These are phyloP conservation scores for Pseudoips prasinana DNA, from an alignment of 2,888 invertebrate species.

Conservation along the genomic window DNA sequence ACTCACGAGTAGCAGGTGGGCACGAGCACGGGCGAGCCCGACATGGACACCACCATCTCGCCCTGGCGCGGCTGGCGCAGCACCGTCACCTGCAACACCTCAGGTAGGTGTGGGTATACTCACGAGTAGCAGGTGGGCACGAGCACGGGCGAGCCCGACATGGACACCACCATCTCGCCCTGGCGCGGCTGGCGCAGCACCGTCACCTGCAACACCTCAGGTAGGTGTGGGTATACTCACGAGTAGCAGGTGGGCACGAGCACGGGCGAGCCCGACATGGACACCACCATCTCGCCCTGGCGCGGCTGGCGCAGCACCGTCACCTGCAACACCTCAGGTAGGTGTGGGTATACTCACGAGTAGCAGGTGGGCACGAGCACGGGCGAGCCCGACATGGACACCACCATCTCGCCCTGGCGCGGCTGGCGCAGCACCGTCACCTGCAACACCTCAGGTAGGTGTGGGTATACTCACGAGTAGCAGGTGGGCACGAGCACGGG, in stretches of 20 bases:
- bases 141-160: constrained; percentile 85
- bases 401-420: constrained; percentile 84
- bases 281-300: constrained; percentile 63
- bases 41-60: constrained; percentile 38
- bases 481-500: constrained; percentile 9
- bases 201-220: too few relatives aligned
- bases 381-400: constrained; percentile 86
- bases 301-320: too few relatives aligned
- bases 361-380: constrained; percentile 76
- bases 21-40: constrained; percentile 53
- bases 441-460: too few relatives aligned
- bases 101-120: constrained; percentile 24
- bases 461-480: too few relatives aligned
- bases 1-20: too few relatives aligned
- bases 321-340: too few relatives aligned
- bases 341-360: constrained; percentile 40
- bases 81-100: too few relatives aligned
- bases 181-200: constrained; percentile 82
- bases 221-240: constrained; percentile 52
- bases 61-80: too few relatives aligned
- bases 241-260: constrained; percentile 58
- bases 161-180: constrained; percentile 86
- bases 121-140: constrained; percentile 67
- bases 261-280: constrained; percentile 83
- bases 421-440: constrained; percentile 83